Evolutionary conservation across 2,888 invertebrate genomes (phyloP).

Genomic region (Vannuccia rotundouncinata): DNA sequence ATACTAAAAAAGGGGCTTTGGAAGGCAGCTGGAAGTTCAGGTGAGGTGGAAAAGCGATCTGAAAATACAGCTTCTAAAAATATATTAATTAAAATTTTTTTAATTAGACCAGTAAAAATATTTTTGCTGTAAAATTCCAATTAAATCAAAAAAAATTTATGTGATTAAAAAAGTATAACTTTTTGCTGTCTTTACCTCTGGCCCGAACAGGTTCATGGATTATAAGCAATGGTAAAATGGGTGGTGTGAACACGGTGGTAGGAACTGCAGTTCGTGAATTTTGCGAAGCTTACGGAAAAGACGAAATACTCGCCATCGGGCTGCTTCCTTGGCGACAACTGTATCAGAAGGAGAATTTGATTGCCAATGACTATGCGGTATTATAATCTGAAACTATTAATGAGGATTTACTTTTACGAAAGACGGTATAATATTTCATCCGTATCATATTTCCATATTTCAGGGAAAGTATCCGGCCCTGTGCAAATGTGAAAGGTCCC

Average conservation of each 20-base stretch:
- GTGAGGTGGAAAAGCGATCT: no score
- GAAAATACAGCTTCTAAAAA: no score
- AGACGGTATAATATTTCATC: background rate
- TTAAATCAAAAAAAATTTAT: no score
- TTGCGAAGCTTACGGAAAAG: conserved; percentile 33
- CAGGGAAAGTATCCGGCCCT: background rate
- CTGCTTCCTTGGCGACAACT: conserved; percentile 9
- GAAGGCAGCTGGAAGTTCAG: conserved; percentile 31
- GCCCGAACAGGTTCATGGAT: conserved; percentile 5
- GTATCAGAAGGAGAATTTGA: background rate
- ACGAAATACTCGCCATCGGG: conserved; percentile 11
- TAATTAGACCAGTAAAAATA: no score
- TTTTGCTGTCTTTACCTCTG: no score
- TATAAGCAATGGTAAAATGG: background rate
- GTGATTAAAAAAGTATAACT: no score
- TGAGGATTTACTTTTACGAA: no score
- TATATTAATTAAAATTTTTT: no score
- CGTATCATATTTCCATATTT: background rate
- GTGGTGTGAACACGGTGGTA: background rate
- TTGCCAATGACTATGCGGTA: background rate
- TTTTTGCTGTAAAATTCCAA: no score
- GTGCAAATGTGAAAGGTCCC: background rate
- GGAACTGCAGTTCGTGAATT: conserved; percentile 28
- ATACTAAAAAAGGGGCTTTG: conserved; percentile 31
- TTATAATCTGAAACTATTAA: no score